Base-by-base conservation (phyloP, 2,888 invertebrate genomes). In the Tineola bisselliella region DNA sequence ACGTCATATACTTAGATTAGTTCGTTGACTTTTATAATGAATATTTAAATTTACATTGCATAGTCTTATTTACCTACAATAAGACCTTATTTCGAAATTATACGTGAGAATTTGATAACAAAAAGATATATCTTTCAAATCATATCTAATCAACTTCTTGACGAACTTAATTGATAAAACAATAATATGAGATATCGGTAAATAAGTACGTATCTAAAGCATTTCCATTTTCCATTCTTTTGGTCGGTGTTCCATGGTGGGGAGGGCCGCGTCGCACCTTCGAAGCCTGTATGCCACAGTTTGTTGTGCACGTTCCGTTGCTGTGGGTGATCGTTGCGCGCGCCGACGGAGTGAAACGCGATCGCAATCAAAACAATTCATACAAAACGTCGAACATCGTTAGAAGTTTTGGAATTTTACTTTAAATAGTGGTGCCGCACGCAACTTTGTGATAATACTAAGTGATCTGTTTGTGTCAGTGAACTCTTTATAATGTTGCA, bases 401-500 rank as follows among this genome's bases (percentile, higher is more conserved):
- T 54, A n/a, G 8, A 18, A 54, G 12, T 19, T 25, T 56, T n/a
- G 56, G 25, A 48, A 48, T 56, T 56, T 56, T 56, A 25, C 30
- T 25, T 25, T 56, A 13, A n/a, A 1, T 56, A 25, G 56, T 56
- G 56, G 30, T 11, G 48, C 2, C 3, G 10, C 48, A 48, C 48
- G 48, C 48, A 48, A 48, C 30, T n/a, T 59, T 19, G 44, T 59
- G 44, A 17, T 19, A 44, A 25, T n/a, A n/a, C 18, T 43, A 11
- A 17, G 59, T 59, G 59, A 44, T 44, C 12, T 17, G 44, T 33
- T 30, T 13, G 81, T 81, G 80, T 66, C 67, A 72, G 81, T 82
- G 79, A 71, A 70, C 70, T 76, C 72, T 75, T 76, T 73, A 82
- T 81, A 80, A 71, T 76, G 68, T 59, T 62, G 64, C 73, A 68